Conservation (phyloP, 2,888 invertebrate species). For the Bellardia bayeri region DNA sequence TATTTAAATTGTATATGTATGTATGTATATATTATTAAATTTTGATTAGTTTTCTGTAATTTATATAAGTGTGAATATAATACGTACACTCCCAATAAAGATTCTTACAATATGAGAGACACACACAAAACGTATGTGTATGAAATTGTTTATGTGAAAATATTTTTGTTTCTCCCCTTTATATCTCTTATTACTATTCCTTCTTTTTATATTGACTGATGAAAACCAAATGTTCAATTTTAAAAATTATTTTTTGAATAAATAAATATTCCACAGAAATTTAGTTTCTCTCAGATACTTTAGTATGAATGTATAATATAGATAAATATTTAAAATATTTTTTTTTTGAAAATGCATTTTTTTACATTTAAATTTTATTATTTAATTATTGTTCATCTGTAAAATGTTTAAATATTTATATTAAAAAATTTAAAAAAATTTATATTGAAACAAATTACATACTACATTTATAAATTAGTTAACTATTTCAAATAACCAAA, state of each 20-base stretch:
- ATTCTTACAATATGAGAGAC: not conserved
- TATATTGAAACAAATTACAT: too few species aligned
- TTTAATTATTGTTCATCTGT: slow-evolving; percentile 27
- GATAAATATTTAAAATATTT: not conserved
- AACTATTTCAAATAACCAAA: too few species aligned
- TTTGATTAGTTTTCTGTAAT: slow-evolving; percentile 6
- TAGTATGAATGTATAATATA: not conserved
- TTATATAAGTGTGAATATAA: not conserved
- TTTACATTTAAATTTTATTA: not conserved
- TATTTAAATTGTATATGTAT: not conserved
- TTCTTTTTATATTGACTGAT: slow-evolving; percentile 44
- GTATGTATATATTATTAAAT: not conserved
- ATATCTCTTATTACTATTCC: not conserved
- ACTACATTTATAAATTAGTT: too few species aligned
- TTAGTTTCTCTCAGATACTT: slow-evolving; percentile 1
- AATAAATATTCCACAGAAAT: slow-evolving; percentile 37
- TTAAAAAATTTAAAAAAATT: too few species aligned
- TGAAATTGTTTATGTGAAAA: slow-evolving; percentile 6
- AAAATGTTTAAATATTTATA: too few species aligned
- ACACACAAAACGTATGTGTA: not conserved
- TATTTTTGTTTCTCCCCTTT: not conserved
- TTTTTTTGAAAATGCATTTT: slow-evolving; percentile 41
- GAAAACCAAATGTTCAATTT: slow-evolving; percentile 57
- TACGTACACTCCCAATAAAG: not conserved
- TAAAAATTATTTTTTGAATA: slow-evolving; percentile 44